phyloP scores from a whole-genome alignment of 2,888 invertebrate species.

The Biston stratarius region DNA sequence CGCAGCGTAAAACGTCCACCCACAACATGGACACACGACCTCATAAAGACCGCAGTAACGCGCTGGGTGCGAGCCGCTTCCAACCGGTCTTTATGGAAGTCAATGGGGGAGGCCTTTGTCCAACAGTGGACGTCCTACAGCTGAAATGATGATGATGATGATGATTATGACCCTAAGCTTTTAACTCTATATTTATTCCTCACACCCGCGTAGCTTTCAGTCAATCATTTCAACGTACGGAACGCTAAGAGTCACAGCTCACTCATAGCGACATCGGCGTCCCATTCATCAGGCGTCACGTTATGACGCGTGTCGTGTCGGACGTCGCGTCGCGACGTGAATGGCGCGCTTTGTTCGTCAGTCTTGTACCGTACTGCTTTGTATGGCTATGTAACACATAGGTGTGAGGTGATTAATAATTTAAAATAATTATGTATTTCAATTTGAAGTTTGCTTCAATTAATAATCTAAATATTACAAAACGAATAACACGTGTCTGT shows the following conservation, averaged over 20 bases:
- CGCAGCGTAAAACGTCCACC: too few species aligned
- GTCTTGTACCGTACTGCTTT: constrained; percentile 18
- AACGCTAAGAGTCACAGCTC: not conserved
- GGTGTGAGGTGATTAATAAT: not conserved
- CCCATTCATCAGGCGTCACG: constrained; percentile 44
- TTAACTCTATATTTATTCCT: too few species aligned
- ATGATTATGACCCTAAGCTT: too few species aligned
- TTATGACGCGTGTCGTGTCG: constrained; percentile 41
- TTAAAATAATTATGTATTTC: not conserved
- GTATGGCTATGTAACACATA: constrained; percentile 26
- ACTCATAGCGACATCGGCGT: constrained; percentile 10
- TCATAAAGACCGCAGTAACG: too few species aligned
- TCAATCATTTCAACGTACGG: not conserved
- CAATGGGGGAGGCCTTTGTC: too few species aligned
- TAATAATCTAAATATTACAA: too few species aligned
- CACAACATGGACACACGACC: too few species aligned
- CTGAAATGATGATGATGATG: too few species aligned
- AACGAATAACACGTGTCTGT: too few species aligned
- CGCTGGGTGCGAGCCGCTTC: too few species aligned
- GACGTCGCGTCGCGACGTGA: constrained; percentile 41
- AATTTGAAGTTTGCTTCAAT: not conserved
- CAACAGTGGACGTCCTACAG: too few species aligned
- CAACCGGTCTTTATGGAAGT: too few species aligned
- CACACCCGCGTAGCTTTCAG: not conserved
- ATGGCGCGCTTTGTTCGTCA: constrained; percentile 43